Evolutionary conservation across 2,888 invertebrate species (phyloP).

Genomic region (Criorhina ranunculi): DNA sequence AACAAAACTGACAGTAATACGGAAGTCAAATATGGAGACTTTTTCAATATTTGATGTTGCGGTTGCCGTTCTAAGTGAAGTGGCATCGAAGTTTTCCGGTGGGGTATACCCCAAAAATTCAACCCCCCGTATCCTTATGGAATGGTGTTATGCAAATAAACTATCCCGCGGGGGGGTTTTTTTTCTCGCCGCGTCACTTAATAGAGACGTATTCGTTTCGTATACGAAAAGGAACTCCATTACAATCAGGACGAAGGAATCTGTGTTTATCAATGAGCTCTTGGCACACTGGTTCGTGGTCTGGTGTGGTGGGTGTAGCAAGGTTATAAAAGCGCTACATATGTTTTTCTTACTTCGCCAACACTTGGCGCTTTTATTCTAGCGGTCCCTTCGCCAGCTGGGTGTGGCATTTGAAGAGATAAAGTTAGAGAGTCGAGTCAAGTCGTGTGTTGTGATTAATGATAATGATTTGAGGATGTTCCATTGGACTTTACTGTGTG

Average conservation of each 20-base stretch:
- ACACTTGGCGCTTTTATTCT: neutral
- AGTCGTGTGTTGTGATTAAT: conserved; percentile 62
- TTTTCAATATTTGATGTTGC: conserved; percentile 68
- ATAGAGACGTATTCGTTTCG: conserved; percentile 2
- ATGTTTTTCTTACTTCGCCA: conserved; percentile 13
- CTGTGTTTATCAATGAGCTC: conserved; percentile 20
- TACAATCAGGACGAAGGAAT: conserved; percentile 25
- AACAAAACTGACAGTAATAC: conserved; percentile 57
- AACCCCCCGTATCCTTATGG: conserved; percentile 11
- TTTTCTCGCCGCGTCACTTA: conserved; percentile 42
- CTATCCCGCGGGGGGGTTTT: conserved; percentile 15
- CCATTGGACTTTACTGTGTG: neutral
- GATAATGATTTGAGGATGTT: conserved; percentile 54
- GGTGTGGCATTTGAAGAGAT: conserved; percentile 25
- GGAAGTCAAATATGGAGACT: conserved; percentile 56
- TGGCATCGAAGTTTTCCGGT: conserved; percentile 18
- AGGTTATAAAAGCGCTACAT: conserved; percentile 20
- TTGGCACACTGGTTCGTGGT: neutral
- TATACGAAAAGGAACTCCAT: conserved; percentile 16
- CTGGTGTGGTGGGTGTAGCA: conserved; percentile 10
- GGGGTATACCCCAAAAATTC: neutral
- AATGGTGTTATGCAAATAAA: conserved; percentile 50
- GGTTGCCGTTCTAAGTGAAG: conserved; percentile 53
- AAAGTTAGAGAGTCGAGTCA: conserved; percentile 43
- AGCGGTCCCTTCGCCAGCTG: neutral